Evolutionary conservation across 1,140 invertebrate species (phyloP).

Genomic region (Drosophila pandora): DNA sequence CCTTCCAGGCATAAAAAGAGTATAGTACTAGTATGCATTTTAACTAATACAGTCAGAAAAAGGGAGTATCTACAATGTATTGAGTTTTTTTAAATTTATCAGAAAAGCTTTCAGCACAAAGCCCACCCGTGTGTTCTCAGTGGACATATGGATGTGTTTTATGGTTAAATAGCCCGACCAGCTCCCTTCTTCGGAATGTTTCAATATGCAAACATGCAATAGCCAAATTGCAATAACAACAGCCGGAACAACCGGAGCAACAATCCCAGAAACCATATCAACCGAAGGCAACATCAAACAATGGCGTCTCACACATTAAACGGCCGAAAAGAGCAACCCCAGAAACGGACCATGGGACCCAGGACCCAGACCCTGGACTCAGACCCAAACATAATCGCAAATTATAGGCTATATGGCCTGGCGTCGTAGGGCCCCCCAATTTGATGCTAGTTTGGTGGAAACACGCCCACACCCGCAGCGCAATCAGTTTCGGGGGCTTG

Average conservation of each 20-base stretch:
- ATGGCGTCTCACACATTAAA: constrained; percentile 21
- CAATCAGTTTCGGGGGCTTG: constrained; percentile 24
- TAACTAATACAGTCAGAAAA: background rate
- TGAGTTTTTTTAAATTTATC: background rate
- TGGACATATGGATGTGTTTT: constrained; percentile 24
- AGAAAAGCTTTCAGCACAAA: background rate
- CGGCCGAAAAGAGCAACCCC: constrained; percentile 1
- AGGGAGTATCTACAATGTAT: background rate
- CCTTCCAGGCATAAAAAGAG: constrained; percentile 42
- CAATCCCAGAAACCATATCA: constrained; percentile 38
- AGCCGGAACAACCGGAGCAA: constrained; percentile 8
- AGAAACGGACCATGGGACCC: background rate
- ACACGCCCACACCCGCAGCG: constrained; percentile 26
- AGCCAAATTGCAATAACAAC: constrained; percentile 76
- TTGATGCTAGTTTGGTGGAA: constrained; percentile 62
- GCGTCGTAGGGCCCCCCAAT: constrained; percentile 45
- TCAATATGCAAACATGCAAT: constrained; percentile 81
- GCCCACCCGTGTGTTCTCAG: background rate
- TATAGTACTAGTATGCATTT: background rate
- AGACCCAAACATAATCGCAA: constrained; percentile 78
- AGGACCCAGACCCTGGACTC: constrained; percentile 12
- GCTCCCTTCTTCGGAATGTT: constrained; percentile 63
- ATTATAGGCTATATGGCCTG: constrained; percentile 77
- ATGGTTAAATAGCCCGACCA: constrained; percentile 46
- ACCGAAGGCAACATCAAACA: constrained; percentile 33